These are phyloP conservation scores for Sigmodon hispidus DNA, from an alignment of 2,113 vertebrate species.

Conservation along the genomic window DNA sequence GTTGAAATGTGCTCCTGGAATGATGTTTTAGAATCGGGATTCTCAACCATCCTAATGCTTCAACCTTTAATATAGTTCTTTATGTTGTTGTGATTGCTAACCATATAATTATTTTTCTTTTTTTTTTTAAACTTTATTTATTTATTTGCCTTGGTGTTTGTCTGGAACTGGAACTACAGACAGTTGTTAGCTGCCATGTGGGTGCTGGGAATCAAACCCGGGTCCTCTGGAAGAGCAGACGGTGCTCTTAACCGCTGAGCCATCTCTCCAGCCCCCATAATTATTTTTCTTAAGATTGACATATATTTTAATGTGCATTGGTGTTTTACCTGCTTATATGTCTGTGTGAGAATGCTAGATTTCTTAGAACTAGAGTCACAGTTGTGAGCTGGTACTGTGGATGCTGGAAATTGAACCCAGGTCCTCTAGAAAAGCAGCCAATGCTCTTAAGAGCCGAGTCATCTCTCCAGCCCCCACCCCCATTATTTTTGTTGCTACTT, in stretches of 20 bases:
- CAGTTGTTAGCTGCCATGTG: too few species aligned
- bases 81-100: not conserved
- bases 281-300: not conserved
- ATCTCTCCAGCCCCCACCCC: not conserved
- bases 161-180: too few species aligned
- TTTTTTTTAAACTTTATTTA: too few species aligned
- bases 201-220: too few species aligned
- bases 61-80: not conserved
- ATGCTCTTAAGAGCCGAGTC: not conserved
- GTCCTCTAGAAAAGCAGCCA: not conserved
- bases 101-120: too few species aligned
- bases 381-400: not conserved
- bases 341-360: not conserved
- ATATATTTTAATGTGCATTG: not conserved
- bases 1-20: not conserved
- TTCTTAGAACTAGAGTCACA: not conserved
- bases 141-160: too few species aligned
- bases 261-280: too few species aligned
- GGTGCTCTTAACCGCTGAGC: too few species aligned
- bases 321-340: not conserved
- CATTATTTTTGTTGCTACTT: not conserved
- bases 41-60: not conserved
- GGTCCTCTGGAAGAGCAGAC: too few species aligned
- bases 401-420: not conserved
- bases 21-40: not conserved